Conservation (phyloP, 2,888 invertebrate species). For the Brenthis hecate region DNA sequence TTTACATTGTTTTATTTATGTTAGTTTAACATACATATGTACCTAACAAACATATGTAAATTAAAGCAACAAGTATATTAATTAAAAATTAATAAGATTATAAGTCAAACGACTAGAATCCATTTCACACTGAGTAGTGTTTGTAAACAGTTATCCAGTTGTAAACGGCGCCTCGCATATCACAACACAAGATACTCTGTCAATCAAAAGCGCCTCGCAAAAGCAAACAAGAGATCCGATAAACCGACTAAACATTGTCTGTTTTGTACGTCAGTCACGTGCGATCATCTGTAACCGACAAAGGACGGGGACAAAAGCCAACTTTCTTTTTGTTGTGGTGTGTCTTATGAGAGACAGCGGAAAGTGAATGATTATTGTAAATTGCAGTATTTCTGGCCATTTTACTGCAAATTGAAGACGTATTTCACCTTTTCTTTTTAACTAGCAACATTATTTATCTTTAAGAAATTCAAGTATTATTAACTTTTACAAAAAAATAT, state of each 20-base stretch:
- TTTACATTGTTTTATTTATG: neutral
- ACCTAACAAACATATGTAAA: too few relatives aligned
- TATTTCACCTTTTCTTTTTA: too few relatives aligned
- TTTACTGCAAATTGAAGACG: too few relatives aligned
- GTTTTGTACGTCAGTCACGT: constrained; percentile 69
- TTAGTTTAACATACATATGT: too few relatives aligned
- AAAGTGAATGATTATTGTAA: neutral
- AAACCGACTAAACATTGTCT: constrained; percentile 59
- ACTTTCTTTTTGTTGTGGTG: constrained; percentile 41
- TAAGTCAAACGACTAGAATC: neutral
- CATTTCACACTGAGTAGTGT: constrained; percentile 1
- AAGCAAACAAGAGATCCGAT: constrained; percentile 44
- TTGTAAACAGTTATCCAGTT: constrained; percentile 11
- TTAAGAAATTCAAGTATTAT: too few relatives aligned
- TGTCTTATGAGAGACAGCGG: constrained; percentile 33
- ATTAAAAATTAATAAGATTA: neutral
- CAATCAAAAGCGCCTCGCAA: constrained; percentile 60
- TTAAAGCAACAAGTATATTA: too few relatives aligned
- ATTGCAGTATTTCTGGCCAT: neutral
- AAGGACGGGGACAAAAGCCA: constrained; percentile 58
- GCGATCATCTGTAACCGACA: constrained; percentile 71
- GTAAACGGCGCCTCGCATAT: constrained; percentile 36
- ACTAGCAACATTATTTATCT: too few relatives aligned
- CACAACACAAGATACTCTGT: constrained; percentile 60
- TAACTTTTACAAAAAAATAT: too few relatives aligned